Evolutionary conservation across 35 echinoderm and acorn worm species (phyloP), one percentile per base, ranked within the genome.

Genomic region (Strongylocentrotus purpuratus): DNA sequence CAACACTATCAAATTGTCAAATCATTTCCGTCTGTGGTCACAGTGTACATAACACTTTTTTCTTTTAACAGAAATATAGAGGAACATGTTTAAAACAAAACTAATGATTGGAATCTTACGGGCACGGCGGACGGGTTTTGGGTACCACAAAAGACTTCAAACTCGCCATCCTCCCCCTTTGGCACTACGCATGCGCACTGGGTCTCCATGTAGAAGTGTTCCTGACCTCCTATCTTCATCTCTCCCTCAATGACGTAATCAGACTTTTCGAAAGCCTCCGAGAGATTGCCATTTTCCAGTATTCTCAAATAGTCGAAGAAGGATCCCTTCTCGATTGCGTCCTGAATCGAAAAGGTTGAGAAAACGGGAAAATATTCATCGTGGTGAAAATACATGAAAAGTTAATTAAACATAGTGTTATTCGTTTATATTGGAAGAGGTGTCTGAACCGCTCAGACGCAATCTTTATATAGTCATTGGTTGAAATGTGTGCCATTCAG

Each of bases 121-220:
- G 97, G 97, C 12, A 87, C 86, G 45, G 35, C 20, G 7, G 95
- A 33, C 4, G 94, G 94, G 61, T 87, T 94, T 95, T 99, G 98
- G 15, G 94, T 95, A 2, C 96, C 94, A n/a, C 95, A 94, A 47
- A 97, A 94, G 15, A 99, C 95, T 52, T 99, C 98, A 46, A 99
- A 95, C 86, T 96, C 98, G 2, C 71, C 88, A 48, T 97, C 92
- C 48, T 99, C 98, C 60, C 88, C 97, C 88, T 96, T 96, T 46
- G 98, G 98, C 7, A 97, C 95, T 41, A 91, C 95, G 33, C 96
- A 89, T 31, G 94, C 94, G 25, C 95, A 85, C 78, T 95, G 87
- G 22, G 98, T 99, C 65, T 99, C 98, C 94, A 99, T 55, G 92
- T 99, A 99, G 86, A 99, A 99, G 61, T 99, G 98, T 95, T 99